These are phyloP conservation scores for Lepidotrigona ventralis DNA, from an alignment of 1,140 invertebrate genomes.

Conservation along the genomic window DNA sequence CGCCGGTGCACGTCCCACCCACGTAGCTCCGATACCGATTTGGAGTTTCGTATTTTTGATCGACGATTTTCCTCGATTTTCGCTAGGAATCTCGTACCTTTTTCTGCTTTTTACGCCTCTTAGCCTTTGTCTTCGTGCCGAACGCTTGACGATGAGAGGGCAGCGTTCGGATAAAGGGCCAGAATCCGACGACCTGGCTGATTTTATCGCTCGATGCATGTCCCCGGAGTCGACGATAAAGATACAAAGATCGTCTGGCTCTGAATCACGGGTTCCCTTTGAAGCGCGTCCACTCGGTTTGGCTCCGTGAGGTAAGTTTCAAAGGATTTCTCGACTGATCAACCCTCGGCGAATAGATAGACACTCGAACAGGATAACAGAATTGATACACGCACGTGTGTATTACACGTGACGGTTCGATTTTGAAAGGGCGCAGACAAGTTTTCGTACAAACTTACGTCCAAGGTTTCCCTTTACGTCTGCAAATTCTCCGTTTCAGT, in stretches of 20 bases:
- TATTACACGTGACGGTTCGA: not conserved
- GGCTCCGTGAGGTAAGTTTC: not conserved
- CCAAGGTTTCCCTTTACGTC: no score
- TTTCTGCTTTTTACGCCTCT: not conserved
- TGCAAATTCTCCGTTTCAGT: no score
- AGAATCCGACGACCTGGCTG: not conserved
- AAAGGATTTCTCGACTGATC: slow-evolving; percentile 3
- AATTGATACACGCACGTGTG: not conserved
- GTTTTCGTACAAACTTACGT: not conserved
- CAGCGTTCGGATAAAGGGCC: slow-evolving; percentile 21
- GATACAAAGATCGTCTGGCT: slow-evolving; percentile 24
- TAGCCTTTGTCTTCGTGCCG: not conserved
- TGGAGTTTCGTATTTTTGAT: slow-evolving; percentile 21
- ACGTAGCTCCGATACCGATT: slow-evolving; percentile 15
- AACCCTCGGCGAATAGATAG: not conserved
- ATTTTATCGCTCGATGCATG: slow-evolving; percentile 47
- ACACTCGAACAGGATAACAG: not conserved
- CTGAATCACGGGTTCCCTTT: not conserved
- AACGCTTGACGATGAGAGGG: not conserved
- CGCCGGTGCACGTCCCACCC: slow-evolving; percentile 10
- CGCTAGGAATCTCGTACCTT: not conserved
- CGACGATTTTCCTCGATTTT: slow-evolving; percentile 13
- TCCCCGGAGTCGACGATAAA: slow-evolving; percentile 23
- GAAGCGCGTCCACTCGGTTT: not conserved
- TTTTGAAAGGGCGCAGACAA: not conserved